Conservation (phyloP, 2,888 invertebrate species). For the Diaprepes abbreviatus region DNA sequence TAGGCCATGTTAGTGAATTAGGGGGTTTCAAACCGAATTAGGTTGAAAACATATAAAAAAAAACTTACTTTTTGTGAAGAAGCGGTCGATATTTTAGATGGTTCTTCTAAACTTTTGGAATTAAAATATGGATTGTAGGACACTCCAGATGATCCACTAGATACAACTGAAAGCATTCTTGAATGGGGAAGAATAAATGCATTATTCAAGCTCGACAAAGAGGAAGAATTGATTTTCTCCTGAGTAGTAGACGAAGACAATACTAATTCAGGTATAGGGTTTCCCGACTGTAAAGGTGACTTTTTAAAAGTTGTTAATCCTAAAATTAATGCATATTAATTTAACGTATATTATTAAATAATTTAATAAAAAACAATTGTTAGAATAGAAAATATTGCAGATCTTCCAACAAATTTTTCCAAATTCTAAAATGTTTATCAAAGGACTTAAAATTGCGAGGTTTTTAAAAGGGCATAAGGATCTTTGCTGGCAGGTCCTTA, state of each 20-base stretch:
- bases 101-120: slow-evolving; percentile 50
- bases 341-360: too few species aligned
- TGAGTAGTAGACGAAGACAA: slow-evolving; percentile 34
- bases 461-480: too few species aligned
- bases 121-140: slow-evolving; percentile 48
- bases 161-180: slow-evolving; percentile 30
- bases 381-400: too few species aligned
- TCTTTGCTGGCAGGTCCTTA: too few species aligned
- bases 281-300: slow-evolving; percentile 18
- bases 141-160: slow-evolving; percentile 37
- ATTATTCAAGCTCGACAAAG: slow-evolving; percentile 34
- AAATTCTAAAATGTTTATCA: too few species aligned
- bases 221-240: slow-evolving; percentile 17
- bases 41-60: too few species aligned
- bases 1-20: too few species aligned
- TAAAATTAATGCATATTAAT: neutral
- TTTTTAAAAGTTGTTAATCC: slow-evolving; percentile 6
- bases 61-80: slow-evolving; percentile 34
- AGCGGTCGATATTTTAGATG: slow-evolving; percentile 49
- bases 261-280: slow-evolving; percentile 39
- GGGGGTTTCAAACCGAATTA: too few species aligned
- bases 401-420: too few species aligned
- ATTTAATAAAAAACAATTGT: too few species aligned
- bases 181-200: slow-evolving; percentile 47
- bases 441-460: too few species aligned